Percentiles rank a stretch among this genome's conserved stretches.
Conservation (phyloP, 2,113 vertebrate genomes). For the Manacus vitellinus region DNA sequence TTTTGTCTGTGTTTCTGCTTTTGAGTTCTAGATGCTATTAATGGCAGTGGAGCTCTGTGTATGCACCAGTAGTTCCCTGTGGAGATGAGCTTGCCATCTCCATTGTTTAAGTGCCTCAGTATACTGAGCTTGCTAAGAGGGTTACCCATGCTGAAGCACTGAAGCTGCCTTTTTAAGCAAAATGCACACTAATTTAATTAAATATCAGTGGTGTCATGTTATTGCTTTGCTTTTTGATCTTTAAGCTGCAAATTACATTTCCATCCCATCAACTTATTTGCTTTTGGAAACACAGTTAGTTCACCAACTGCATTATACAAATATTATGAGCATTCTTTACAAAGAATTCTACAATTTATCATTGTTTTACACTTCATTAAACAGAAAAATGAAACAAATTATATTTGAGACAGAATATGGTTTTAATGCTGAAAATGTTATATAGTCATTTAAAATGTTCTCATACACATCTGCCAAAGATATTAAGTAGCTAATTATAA, state of each 20-base stretch:
- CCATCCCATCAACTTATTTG: constrained; percentile 1
- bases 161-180: not conserved
- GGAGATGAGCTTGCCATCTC: not conserved
- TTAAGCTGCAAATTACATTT: constrained; percentile 48
- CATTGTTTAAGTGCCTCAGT: not conserved
- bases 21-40: not conserved
- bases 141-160: not conserved
- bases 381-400: constrained; percentile 62
- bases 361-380: constrained; percentile 61
- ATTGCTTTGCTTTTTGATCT: constrained; percentile 48
- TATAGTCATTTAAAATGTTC: constrained; percentile 14
- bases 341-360: constrained; percentile 48
- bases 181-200: constrained; percentile 51
- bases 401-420: constrained; percentile 33
- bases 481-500: constrained; percentile 44
- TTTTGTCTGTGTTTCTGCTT: not conserved
- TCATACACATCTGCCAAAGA: constrained; percentile 42
- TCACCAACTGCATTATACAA: constrained; percentile 24
- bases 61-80: not conserved
- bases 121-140: not conserved
- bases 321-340: constrained; percentile 35
- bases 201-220: not conserved
- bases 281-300: constrained; percentile 22
- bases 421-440: constrained; percentile 38
- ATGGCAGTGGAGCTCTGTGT: not conserved